These are phyloP conservation scores for Melopsittacus undulatus DNA, from an alignment of 2,797 vertebrate genomes.

Conservation along the genomic window DNA sequence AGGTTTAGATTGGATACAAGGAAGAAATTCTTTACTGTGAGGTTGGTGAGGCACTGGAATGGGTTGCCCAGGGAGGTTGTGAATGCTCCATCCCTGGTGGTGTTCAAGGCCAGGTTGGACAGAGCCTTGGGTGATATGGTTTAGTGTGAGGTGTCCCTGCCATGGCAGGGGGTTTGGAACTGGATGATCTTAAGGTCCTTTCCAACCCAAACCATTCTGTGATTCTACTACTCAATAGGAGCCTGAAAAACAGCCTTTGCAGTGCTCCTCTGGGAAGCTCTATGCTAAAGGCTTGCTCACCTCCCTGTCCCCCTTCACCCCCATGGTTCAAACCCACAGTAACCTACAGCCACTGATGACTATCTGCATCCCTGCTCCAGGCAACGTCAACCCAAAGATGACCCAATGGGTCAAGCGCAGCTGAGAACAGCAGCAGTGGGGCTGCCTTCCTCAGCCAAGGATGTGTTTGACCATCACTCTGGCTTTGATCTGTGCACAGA, in stretches of 20 bases:
- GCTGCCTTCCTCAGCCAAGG: background rate
- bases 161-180: too few species aligned
- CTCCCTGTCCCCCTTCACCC: background rate
- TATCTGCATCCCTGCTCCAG: background rate
- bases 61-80: too few species aligned
- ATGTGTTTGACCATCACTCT: background rate
- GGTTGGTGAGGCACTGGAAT: too few species aligned
- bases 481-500: background rate
- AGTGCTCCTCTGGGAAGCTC: background rate
- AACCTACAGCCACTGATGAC: background rate
- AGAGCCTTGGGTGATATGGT: too few species aligned
- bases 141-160: too few species aligned
- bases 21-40: too few species aligned
- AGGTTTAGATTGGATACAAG: too few species aligned
- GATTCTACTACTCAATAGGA: background rate
- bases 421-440: background rate
- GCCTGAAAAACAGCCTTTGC: background rate
- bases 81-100: too few species aligned
- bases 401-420: rapidly evolving
- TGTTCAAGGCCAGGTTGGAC: too few species aligned
- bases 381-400: background rate
- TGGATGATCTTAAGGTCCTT: too few species aligned
- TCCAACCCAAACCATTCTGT: too few species aligned
- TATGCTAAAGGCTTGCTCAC: background rate
- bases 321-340: rapidly evolving